Conservation (phyloP, 2,797 vertebrate species). For the Lates japonicus region DNA sequence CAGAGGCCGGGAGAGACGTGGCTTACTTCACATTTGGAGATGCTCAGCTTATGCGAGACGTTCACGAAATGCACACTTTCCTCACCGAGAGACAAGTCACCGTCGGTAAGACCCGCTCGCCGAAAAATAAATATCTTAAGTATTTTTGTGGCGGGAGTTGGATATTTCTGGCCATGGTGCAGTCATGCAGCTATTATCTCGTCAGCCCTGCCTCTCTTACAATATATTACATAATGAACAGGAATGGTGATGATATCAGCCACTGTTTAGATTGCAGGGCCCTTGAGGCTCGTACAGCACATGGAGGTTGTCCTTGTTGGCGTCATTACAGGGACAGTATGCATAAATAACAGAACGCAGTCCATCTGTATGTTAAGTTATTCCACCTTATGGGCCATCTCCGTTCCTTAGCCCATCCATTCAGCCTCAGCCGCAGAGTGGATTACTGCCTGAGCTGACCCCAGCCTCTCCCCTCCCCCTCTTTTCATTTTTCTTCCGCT, state of each 20-base stretch:
- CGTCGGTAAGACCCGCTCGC: slow-evolving; percentile 88
- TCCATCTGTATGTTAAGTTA: slow-evolving; percentile 72
- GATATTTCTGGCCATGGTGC: neutral
- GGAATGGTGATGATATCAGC: slow-evolving; percentile 30
- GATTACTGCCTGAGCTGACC: slow-evolving; percentile 78
- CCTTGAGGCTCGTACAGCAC: slow-evolving; percentile 25
- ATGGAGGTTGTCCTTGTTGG: slow-evolving; percentile 47
- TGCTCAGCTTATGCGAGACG: slow-evolving; percentile 92
- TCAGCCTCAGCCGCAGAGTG: slow-evolving; percentile 75
- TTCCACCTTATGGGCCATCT: slow-evolving; percentile 71
- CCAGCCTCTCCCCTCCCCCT: slow-evolving; percentile 59
- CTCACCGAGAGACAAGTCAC: slow-evolving; percentile 89
- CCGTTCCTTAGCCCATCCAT: slow-evolving; percentile 62
- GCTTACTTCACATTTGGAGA: slow-evolving; percentile 98
- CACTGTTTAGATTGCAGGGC: slow-evolving; percentile 11
- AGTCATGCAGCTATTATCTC: neutral
- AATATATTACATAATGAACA: slow-evolving; percentile 46
- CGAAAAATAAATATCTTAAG: neutral
- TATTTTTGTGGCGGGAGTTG: neutral
- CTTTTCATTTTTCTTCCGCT: slow-evolving; percentile 77
- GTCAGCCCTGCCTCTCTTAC: slow-evolving; percentile 12
- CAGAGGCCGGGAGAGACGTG: slow-evolving; percentile 92
- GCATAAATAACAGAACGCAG: slow-evolving; percentile 57
- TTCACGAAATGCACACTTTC: slow-evolving; percentile 91
- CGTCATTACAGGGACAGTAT: slow-evolving; percentile 46